A percentile compares a stretch with the other conserved stretches of the same genome.
These are phyloP conservation scores for Philonicus albiceps DNA, from an alignment of 2,888 invertebrate genomes.

Conservation along the genomic window DNA sequence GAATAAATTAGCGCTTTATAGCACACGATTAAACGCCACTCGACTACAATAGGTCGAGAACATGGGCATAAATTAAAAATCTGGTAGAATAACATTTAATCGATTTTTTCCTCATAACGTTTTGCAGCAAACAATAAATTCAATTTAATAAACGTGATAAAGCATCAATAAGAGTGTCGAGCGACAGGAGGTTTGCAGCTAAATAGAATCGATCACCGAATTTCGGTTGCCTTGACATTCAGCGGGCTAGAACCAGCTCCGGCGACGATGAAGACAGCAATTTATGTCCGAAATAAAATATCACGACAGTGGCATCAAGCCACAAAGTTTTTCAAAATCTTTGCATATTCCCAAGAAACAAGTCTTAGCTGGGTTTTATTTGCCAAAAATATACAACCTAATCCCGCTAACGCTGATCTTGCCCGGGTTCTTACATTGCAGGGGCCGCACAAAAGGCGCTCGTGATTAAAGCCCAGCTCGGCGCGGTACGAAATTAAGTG, in stretches of 20 bases:
- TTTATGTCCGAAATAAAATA: constrained; percentile 8
- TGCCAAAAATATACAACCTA: constrained; percentile 35
- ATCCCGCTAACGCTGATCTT: background rate
- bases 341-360: background rate
- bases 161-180: background rate
- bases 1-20: background rate
- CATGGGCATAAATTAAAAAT: background rate
- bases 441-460: background rate
- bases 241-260: background rate
- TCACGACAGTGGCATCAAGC: background rate
- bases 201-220: background rate
- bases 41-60: background rate
- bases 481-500: background rate
- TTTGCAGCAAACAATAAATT: background rate
- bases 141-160: background rate
- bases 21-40: background rate
- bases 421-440: background rate
- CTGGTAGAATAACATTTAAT: background rate
- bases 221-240: constrained; percentile 28
- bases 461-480: background rate
- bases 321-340: background rate
- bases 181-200: background rate
- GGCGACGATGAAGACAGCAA: background rate
- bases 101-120: background rate
- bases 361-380: background rate